Percentiles rank a stretch among this genome's conserved stretches.
Conservation (phyloP, 1,140 invertebrate genomes). For the Argopecten irradians region DNA sequence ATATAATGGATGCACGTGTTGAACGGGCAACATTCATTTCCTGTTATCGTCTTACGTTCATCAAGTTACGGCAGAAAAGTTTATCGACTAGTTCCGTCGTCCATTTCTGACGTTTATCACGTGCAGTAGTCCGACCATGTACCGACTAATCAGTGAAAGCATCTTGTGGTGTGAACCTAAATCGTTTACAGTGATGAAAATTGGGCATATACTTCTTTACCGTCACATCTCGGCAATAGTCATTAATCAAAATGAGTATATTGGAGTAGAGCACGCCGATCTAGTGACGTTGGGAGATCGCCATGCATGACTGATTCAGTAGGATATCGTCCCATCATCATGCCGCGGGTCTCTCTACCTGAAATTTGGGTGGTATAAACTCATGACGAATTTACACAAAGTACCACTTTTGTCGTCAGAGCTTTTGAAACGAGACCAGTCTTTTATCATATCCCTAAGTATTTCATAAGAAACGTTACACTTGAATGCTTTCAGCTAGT, state of each 20-base stretch:
- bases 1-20: neutral
- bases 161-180: neutral
- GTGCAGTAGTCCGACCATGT: neutral
- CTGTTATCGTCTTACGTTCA: neutral
- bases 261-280: neutral
- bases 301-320: neutral
- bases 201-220: neutral
- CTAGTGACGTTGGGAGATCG: neutral
- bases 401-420: constrained; percentile 7
- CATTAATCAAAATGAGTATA: neutral
- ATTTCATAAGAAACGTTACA: constrained; percentile 4
- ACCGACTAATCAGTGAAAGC: neutral
- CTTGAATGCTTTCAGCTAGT: constrained; percentile 10
- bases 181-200: constrained; percentile 2
- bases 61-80: neutral
- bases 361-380: neutral
- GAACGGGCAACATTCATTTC: neutral
- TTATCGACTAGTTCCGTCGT: neutral
- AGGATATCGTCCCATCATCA: neutral
- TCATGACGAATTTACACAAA: neutral
- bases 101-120: neutral
- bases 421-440: neutral
- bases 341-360: neutral
- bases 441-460: constrained; percentile 1
- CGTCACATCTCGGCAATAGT: neutral